Evolutionary conservation across 2,888 invertebrate genomes (phyloP).

Genomic region (Allygus modestus): DNA sequence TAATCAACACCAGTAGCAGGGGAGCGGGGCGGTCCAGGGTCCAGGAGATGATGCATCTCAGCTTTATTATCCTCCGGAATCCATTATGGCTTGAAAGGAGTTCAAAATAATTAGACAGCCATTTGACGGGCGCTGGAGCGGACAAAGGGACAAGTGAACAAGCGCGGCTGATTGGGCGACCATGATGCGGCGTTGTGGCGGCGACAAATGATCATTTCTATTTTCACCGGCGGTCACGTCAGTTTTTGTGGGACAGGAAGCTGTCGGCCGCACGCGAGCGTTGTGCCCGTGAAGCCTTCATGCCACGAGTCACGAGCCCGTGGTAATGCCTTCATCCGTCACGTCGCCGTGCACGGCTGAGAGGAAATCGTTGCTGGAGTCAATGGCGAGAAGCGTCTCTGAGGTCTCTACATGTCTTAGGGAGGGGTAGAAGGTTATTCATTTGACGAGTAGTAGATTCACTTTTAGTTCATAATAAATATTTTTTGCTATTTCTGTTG

Average conservation of each 20-base stretch:
- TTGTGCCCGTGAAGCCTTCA: background rate
- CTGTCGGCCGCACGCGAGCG: constrained; percentile 44
- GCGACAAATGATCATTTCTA: constrained; percentile 57
- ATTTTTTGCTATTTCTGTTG: no score
- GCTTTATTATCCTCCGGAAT: constrained; percentile 1
- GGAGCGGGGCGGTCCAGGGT: background rate
- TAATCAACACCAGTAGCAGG: background rate
- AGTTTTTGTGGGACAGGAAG: constrained; percentile 57
- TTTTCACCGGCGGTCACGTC: constrained; percentile 52
- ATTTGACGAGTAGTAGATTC: no score
- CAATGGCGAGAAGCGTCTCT: background rate
- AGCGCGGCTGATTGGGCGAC: constrained; percentile 49
- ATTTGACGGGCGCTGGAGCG: constrained; percentile 42
- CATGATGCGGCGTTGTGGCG: constrained; percentile 36
- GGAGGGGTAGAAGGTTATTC: no score
- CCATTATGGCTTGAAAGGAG: constrained; percentile 32
- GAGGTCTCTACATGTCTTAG: background rate
- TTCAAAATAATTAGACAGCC: constrained; percentile 52
- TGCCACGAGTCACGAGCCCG: constrained; percentile 20
- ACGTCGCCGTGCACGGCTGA: background rate
- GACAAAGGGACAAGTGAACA: constrained; percentile 15
- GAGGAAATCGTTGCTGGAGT: background rate
- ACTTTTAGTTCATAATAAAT: no score
- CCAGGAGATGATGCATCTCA: background rate
- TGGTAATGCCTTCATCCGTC: constrained; percentile 25